Evolutionary conservation across 2,797 vertebrate species (phyloP).

Genomic region (Ambastaia sidthimunki): DNA sequence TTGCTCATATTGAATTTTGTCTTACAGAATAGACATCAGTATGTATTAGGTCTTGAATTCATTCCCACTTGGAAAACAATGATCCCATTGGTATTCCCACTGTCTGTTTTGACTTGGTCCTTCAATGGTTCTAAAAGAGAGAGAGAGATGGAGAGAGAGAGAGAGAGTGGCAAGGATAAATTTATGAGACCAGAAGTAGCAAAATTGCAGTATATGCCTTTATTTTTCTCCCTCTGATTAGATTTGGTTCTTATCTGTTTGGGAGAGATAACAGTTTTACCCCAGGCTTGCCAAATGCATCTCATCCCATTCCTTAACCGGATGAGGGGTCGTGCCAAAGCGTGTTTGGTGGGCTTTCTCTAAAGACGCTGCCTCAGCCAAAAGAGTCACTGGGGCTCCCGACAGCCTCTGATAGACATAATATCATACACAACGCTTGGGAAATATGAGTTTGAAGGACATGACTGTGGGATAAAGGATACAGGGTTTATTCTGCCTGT

Average conservation of each 20-base stretch:
- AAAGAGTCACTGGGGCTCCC: constrained; percentile 21
- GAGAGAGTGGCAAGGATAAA: not conserved
- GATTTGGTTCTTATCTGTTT: constrained; percentile 64
- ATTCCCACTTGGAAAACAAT: not conserved
- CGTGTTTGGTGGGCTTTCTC: constrained; percentile 71
- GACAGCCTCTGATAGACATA: constrained; percentile 31
- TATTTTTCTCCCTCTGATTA: constrained; percentile 57
- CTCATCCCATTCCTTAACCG: constrained; percentile 67
- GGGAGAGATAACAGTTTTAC: constrained; percentile 69
- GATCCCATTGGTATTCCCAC: not conserved
- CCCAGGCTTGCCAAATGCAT: constrained; percentile 64
- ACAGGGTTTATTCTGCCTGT: not conserved
- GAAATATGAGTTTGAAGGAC: constrained; percentile 32
- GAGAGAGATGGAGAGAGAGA: not conserved
- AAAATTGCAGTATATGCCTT: constrained; percentile 51
- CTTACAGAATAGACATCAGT: not conserved
- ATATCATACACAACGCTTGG: constrained; percentile 39
- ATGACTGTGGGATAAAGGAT: constrained; percentile 15
- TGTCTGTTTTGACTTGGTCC: not conserved
- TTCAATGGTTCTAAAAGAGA: constrained; percentile 1
- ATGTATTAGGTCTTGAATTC: not conserved
- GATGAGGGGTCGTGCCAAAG: constrained; percentile 71
- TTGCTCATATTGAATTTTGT: constrained; percentile 7
- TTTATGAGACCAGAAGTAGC: constrained; percentile 35
- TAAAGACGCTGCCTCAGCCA: constrained; percentile 61